phyloP scores from a whole-genome alignment of 1,140 invertebrate genomes.

The Odontomachus brunneus region DNA sequence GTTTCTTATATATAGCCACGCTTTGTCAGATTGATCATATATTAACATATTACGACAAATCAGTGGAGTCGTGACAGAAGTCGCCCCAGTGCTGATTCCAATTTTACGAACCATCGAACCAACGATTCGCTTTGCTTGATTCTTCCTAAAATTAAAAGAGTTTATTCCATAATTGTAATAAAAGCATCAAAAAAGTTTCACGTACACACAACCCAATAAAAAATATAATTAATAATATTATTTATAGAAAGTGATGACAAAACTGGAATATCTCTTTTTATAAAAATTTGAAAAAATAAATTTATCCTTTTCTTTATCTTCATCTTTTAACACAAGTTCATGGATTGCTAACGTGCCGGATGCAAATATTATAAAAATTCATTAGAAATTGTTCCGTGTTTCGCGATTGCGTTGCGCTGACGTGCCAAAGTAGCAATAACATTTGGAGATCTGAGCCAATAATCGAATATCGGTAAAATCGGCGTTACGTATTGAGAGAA shows the following conservation, averaged over 20 bases:
- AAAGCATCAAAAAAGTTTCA: background rate
- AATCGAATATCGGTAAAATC: background rate
- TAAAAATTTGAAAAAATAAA: no score
- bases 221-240: no score
- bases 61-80: background rate
- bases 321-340: no score
- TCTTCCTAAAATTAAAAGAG: background rate
- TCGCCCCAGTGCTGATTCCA: no score
- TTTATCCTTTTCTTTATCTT: no score
- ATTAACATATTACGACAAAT: slow-evolving; percentile 64
- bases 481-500: background rate
- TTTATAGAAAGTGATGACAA: no score
- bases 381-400: background rate
- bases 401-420: background rate
- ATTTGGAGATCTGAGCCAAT: background rate
- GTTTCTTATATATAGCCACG: slow-evolving; percentile 61
- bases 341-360: no score
- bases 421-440: background rate
- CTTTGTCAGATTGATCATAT: slow-evolving; percentile 64
- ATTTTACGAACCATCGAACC: background rate
- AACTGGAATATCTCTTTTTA: no score
- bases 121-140: background rate
- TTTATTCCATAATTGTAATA: background rate
- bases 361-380: background rate
- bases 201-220: no score